Evolutionary conservation across 2,113 vertebrate genomes (phyloP).

Genomic region (Centropus bengalensis): DNA sequence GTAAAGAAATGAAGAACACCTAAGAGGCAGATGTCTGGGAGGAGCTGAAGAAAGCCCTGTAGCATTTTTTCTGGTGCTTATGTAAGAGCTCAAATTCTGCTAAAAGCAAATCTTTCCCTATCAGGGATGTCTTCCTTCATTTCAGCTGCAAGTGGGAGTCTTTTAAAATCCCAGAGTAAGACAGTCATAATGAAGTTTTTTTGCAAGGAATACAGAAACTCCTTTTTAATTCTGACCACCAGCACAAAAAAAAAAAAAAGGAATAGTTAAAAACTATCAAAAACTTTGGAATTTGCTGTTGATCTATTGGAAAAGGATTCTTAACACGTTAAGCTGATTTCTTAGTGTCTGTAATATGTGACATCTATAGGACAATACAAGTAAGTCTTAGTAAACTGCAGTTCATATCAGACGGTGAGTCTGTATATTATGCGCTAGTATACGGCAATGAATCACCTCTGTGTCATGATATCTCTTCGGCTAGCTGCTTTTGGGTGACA

Average conservation of each 20-base stretch:
- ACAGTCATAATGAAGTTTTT: background rate
- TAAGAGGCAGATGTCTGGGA: background rate
- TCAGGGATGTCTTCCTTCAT: background rate
- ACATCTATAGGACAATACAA: background rate
- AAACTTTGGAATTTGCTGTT: background rate
- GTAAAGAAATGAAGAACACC: background rate
- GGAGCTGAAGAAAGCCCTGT: background rate
- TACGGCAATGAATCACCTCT: background rate
- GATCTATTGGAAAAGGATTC: background rate
- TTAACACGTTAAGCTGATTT: background rate
- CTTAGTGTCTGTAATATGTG: background rate
- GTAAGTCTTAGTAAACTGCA: background rate
- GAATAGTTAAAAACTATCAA: background rate
- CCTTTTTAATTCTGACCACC: background rate
- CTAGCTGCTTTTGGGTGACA: background rate
- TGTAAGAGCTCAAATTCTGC: background rate
- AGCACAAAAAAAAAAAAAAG: background rate
- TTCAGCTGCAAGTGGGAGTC: background rate
- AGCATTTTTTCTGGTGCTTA: background rate
- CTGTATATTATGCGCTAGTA: background rate
- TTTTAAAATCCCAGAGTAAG: background rate
- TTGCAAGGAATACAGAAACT: background rate
- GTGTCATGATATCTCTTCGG: background rate
- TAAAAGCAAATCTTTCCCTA: background rate
- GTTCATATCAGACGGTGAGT: background rate